These are phyloP conservation scores for Pagetopsis macropterus DNA, from an alignment of 2,797 vertebrate genomes.

Conservation along the genomic window DNA sequence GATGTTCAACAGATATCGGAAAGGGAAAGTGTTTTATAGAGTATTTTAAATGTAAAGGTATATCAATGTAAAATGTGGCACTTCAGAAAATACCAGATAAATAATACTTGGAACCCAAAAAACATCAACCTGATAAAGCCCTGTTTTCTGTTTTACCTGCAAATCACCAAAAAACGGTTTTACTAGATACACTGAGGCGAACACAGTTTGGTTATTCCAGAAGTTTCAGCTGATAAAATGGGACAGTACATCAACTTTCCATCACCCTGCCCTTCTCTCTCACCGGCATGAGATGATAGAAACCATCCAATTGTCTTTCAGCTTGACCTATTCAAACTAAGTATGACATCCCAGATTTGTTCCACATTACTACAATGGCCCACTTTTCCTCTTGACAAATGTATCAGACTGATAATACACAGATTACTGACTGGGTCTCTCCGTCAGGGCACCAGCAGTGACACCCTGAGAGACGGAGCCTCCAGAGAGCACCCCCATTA, in stretches of 20 bases:
- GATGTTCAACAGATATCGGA: background rate
- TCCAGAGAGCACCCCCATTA: slow-evolving; percentile 3
- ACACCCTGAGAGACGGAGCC: slow-evolving; percentile 8
- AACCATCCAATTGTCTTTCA: slow-evolving; percentile 9
- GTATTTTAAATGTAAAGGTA: background rate
- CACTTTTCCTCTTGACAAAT: slow-evolving; percentile 24
- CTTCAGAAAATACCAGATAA: background rate
- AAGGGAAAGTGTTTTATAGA: background rate
- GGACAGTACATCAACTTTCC: slow-evolving; percentile 16
- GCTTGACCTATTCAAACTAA: slow-evolving; percentile 21
- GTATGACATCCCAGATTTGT: slow-evolving; percentile 2
- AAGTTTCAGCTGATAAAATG: slow-evolving; percentile 9
- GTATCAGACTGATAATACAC: slow-evolving; percentile 9
- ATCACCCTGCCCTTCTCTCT: slow-evolving; percentile 11
- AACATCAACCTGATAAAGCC: background rate
- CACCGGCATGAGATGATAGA: background rate
- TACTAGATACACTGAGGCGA: background rate
- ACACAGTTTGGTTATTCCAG: background rate
- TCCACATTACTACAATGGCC: slow-evolving; percentile 2
- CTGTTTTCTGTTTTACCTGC: background rate
- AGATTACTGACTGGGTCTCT: slow-evolving; percentile 3
- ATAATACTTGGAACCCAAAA: background rate
- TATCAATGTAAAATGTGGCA: background rate
- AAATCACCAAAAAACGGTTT: background rate
- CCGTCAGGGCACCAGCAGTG: slow-evolving; percentile 8